phyloP scores from a whole-genome alignment of 2,797 vertebrate genomes.

The Coranthus polyacanthus region DNA sequence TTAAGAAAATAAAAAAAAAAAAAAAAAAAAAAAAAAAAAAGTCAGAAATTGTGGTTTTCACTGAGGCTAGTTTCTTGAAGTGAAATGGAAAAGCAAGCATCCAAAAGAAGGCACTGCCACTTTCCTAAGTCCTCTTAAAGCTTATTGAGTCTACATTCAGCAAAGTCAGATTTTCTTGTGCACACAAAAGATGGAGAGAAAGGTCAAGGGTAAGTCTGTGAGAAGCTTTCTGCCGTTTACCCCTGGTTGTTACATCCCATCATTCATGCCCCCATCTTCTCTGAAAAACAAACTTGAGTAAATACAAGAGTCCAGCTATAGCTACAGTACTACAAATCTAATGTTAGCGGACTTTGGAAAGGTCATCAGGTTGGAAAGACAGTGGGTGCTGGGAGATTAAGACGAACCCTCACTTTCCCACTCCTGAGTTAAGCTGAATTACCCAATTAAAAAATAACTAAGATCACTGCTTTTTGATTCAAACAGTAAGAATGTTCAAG shows the following conservation, averaged over 20 bases:
- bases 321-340: conserved; percentile 78
- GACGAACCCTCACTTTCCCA: conserved; percentile 75
- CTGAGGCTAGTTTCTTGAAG: conserved; percentile 63
- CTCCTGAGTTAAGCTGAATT: conserved; percentile 78
- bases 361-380: conserved; percentile 71
- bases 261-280: conserved; percentile 45
- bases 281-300: conserved; percentile 53
- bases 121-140: conserved; percentile 71
- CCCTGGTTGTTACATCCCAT: conserved; percentile 23
- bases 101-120: conserved; percentile 73
- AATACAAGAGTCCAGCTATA: conserved; percentile 70
- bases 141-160: conserved; percentile 81
- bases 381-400: conserved; percentile 61
- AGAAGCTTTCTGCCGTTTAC: conserved; percentile 39
- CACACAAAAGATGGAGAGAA: conserved; percentile 57
- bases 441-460: conserved; percentile 54
- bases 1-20: conserved; percentile 77
- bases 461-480: conserved; percentile 67
- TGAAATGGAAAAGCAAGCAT: conserved; percentile 58
- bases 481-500: conserved; percentile 75
- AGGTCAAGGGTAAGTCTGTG: conserved; percentile 47
- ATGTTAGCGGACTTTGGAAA: conserved; percentile 73
- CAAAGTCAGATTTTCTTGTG: conserved; percentile 58
- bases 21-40: conserved; percentile 74
- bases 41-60: conserved; percentile 72